Evolutionary conservation across 1,140 invertebrate species (phyloP), one percentile per base, ranked within the genome.

Genomic region (Cotesia chilonis): DNA sequence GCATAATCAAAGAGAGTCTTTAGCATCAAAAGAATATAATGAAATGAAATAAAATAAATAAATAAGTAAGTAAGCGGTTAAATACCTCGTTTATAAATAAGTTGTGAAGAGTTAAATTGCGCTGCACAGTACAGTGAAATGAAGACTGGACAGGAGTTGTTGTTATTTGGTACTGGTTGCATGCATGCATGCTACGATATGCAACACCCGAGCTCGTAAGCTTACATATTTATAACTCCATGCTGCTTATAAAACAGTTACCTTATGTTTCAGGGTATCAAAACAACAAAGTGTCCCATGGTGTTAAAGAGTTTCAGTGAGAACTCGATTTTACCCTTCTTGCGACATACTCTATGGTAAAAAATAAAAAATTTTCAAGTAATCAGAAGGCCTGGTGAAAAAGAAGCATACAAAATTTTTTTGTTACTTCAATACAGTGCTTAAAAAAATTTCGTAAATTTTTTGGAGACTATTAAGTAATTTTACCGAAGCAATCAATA

Each of bases 231-330:
- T 72, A 72, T 72, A 28, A 38, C 47, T 59, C 54, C 36, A 28
- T 17, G 14, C 37, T 57, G 70, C 70, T 72, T 72, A 67, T 72
- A 72, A 72, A 72, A 67, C 36, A 59, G 52, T 72, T 72, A 72
- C 51, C 52, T 72, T 72, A 72, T 72, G 70, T 65, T 60, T 59
- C 52, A 59, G 35, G n/a, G 35, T 55, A 38, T 36, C 41, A 47
- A 47, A 47, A 59, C 55, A 71, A 72, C 14, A 67, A 51, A 65
- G 10, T 17, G 9, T 38, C 38, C 37, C 41, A 47, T 47, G 41
- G 6, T 47, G 41, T 47, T 47, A 47, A 47, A 47, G 10, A 47
- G 41, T 47, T 41, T 14, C 28, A 64, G 17, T 17, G 38, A 69
- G 36, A 69, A 17, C 14, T 14, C 66, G 66, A 67, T 41, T 60